Conservation (phyloP, 2,113 vertebrate species). For the Pimephales promelas region DNA sequence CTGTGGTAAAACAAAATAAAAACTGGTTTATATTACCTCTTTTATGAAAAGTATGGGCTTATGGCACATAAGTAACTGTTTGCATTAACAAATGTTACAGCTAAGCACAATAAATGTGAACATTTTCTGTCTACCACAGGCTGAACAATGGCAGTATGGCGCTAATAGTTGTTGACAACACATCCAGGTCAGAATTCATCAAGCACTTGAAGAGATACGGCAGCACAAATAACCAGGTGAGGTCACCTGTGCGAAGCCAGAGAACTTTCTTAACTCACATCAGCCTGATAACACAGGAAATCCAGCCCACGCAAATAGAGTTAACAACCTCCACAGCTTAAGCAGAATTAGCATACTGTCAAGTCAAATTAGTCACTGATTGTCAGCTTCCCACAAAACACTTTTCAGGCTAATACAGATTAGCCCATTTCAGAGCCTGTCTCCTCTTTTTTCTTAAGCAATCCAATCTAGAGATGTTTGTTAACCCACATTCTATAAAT, state of each 20-base stretch:
- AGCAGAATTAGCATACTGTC: constrained; percentile 77
- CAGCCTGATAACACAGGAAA: constrained; percentile 36
- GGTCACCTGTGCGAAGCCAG: background rate
- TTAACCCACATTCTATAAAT: constrained; percentile 61
- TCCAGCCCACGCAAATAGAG: constrained; percentile 57
- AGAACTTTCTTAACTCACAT: background rate
- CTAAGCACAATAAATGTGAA: background rate
- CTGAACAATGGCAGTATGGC: constrained; percentile 89
- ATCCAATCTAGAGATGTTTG: constrained; percentile 48
- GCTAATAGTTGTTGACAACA: constrained; percentile 83
- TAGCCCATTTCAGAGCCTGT: constrained; percentile 69
- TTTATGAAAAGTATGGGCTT: background rate
- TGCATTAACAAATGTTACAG: background rate
- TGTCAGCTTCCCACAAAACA: constrained; percentile 71
- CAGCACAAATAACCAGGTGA: constrained; percentile 66
- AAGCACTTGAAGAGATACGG: constrained; percentile 91
- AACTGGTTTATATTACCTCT: background rate
- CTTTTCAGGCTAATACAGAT: constrained; percentile 74
- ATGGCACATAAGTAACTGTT: background rate
- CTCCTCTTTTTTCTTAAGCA: constrained; percentile 57
- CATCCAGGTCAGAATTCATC: constrained; percentile 90
- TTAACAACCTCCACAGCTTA: constrained; percentile 68
- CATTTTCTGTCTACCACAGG: constrained; percentile 72
- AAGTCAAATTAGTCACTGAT: constrained; percentile 73
- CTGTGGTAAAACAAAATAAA: background rate